Conservation (phyloP, 1,140 invertebrate species). For the Sminthurides bifidus region DNA sequence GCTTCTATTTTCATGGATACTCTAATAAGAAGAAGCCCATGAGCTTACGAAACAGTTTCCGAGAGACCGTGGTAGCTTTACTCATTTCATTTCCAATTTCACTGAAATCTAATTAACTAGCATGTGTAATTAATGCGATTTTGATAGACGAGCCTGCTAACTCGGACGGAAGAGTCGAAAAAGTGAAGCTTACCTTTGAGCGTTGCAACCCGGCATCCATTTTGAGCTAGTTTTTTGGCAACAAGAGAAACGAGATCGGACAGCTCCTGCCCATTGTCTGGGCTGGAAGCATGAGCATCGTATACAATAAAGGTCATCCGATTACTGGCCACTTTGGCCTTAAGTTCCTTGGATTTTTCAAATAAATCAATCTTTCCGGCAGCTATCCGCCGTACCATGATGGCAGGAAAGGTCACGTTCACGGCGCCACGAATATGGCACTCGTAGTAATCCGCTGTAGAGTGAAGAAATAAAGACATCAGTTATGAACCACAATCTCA, state of each 20-base stretch:
- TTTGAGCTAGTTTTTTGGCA: slow-evolving; percentile 31
- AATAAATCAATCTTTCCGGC: slow-evolving; percentile 32
- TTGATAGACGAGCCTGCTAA: no score
- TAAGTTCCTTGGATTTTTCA: slow-evolving; percentile 30
- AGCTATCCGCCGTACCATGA: slow-evolving; percentile 29
- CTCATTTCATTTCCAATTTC: no score
- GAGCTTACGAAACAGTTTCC: no score
- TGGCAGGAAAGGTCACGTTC: slow-evolving; percentile 30
- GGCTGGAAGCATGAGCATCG: slow-evolving; percentile 9
- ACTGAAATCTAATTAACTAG: no score
- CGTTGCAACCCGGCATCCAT: slow-evolving; percentile 27
- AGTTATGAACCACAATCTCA: no score
- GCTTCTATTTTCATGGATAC: no score
- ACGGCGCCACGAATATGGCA: slow-evolving; percentile 29
- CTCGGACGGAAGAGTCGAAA: no score
- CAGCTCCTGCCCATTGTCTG: slow-evolving; percentile 12
- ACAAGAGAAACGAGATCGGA: slow-evolving; percentile 30
- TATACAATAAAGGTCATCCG: slow-evolving; percentile 28
- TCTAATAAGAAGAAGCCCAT: no score
- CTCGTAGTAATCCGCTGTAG: slow-evolving; percentile 16
- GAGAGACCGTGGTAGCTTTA: no score
- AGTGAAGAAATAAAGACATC: no score
- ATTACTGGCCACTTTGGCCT: slow-evolving; percentile 29
- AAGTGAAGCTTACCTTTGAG: slow-evolving; percentile 22
- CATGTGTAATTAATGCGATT: no score